These are phyloP conservation scores for Acanthurus leucopareius DNA, from an alignment of 2,797 vertebrate species.

Conservation along the genomic window DNA sequence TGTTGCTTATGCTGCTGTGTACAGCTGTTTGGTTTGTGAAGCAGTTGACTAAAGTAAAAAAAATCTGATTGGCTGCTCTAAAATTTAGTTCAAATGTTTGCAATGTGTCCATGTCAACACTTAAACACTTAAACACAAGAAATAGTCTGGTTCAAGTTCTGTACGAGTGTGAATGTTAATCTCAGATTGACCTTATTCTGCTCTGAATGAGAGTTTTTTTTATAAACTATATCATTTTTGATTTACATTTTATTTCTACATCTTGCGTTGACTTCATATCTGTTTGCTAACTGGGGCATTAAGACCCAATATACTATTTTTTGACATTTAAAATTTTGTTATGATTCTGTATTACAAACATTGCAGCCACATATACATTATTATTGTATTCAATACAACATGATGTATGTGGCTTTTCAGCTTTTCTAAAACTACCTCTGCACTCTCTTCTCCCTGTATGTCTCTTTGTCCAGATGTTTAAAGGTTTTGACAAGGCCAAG, in stretches of 20 bases:
- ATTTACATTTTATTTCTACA: neutral
- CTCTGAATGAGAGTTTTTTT: neutral
- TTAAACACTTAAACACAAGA: neutral
- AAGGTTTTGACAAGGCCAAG: constrained; percentile 94
- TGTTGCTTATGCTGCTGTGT: neutral
- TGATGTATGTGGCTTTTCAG: no score
- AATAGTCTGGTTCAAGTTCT: neutral
- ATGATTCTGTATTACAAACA: neutral
- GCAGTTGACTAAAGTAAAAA: constrained; percentile 8
- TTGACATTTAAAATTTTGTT: neutral
- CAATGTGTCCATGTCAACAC: neutral
- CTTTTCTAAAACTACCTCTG: neutral
- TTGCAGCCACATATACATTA: neutral
- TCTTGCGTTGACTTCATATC: neutral
- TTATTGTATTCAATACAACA: no score
- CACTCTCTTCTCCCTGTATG: constrained; percentile 1
- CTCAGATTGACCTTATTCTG: neutral
- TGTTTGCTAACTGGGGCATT: neutral
- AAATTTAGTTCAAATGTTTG: neutral
- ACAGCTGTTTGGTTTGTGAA: neutral
- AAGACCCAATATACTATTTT: neutral
- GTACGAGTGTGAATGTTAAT: neutral
- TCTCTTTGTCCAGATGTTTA: constrained; percentile 90
- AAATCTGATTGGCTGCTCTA: neutral
- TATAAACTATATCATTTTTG: no score